Evolutionary conservation across 2,113 vertebrate species (phyloP).

Genomic region (Oriolus oriolus): DNA sequence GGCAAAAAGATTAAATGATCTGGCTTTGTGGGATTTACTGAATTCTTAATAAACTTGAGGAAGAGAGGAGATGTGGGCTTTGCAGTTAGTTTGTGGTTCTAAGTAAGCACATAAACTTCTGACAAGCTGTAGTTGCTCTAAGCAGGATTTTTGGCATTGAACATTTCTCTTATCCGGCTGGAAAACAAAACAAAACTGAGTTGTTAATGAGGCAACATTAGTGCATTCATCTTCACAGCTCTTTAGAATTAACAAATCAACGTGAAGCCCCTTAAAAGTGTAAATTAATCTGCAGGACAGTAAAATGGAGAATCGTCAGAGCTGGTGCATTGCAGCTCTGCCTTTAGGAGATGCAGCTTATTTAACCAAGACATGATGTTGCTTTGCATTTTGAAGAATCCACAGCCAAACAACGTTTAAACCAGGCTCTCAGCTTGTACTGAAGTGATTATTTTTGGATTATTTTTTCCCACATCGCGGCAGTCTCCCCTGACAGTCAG

Average conservation of each 20-base stretch:
- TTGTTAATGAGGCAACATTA: not conserved
- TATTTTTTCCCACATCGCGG: rapidly evolving
- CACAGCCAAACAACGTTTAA: not conserved
- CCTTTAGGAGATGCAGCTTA: not conserved
- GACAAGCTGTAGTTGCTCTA: not conserved
- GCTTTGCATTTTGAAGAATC: not conserved
- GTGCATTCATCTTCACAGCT: not conserved
- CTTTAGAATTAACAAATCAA: not conserved
- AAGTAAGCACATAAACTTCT: not conserved
- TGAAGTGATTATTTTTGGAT: not conserved
- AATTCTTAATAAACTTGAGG: not conserved
- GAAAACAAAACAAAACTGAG: not conserved
- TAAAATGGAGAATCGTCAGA: not conserved
- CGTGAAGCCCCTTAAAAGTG: not conserved
- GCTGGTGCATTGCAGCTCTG: slow-evolving; percentile 29
- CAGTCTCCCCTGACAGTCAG: not conserved
- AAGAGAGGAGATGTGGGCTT: not conserved
- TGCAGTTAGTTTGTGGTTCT: slow-evolving; percentile 1
- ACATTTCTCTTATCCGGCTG: not conserved
- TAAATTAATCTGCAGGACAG: not conserved
- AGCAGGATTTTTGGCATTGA: not conserved
- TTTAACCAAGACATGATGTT: not conserved
- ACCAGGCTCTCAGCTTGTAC: not conserved
- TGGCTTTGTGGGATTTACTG: not conserved
- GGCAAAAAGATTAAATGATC: not conserved